Evolutionary conservation across 2,113 vertebrate species (phyloP).

Genomic region (Pachyramphus minor): DNA sequence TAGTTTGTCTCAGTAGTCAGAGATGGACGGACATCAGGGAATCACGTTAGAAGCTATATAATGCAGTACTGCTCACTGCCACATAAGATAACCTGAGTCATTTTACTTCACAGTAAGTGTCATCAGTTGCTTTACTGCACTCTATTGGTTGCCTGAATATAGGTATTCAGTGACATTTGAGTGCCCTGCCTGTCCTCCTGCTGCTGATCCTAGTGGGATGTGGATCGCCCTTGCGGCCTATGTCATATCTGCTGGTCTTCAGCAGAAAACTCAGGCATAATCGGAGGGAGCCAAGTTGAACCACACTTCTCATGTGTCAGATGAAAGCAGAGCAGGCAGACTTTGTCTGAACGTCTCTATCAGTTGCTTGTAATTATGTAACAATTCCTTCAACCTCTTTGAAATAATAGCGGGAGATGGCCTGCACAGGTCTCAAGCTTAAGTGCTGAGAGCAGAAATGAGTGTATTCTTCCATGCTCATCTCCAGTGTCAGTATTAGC

Average conservation of each 20-base stretch:
- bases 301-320: background rate
- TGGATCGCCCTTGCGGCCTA: background rate
- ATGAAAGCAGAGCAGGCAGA: background rate
- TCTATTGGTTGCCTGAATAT: background rate
- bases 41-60: background rate
- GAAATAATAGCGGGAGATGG: background rate
- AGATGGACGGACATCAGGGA: background rate
- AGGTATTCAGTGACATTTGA: background rate
- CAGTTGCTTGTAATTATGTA: background rate
- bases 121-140: background rate
- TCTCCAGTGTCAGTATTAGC: background rate
- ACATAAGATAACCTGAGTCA: accelerated
- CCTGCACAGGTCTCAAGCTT: background rate
- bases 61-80: background rate
- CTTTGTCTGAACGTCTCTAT: background rate
- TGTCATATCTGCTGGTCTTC: background rate
- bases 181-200: background rate
- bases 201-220: background rate
- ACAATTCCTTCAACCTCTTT: background rate
- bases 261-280: background rate
- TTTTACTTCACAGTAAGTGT: background rate
- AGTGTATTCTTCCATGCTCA: background rate
- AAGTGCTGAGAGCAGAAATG: background rate
- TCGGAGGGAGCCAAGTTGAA: background rate
- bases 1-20: background rate